Evolutionary conservation across 2,113 vertebrate species (phyloP).

Genomic region (Hassar affinis): DNA sequence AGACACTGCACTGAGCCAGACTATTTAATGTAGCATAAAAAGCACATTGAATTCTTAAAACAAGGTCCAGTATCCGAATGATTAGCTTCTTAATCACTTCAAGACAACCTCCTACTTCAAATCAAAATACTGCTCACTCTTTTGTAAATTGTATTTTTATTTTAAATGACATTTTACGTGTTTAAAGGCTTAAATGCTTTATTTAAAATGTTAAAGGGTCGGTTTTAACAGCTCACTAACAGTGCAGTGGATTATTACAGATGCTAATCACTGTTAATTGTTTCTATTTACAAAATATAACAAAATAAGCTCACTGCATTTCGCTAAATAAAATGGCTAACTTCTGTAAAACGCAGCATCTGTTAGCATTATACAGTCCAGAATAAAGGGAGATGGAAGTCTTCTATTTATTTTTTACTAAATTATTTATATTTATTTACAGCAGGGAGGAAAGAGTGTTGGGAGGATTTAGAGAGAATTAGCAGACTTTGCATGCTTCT

Average conservation of each 20-base stretch:
- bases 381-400: neutral
- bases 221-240: neutral
- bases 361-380: neutral
- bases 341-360: neutral
- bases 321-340: too few species aligned
- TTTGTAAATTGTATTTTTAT: too few species aligned
- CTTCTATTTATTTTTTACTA: neutral
- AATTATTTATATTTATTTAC: neutral
- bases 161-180: too few species aligned
- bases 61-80: too few species aligned
- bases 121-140: too few species aligned
- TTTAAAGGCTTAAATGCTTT: too few species aligned
- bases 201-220: neutral
- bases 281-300: neutral
- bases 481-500: slow-evolving; percentile 7
- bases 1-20: too few species aligned
- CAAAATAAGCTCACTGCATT: neutral
- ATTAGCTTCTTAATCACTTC: too few species aligned
- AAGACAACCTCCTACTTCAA: too few species aligned
- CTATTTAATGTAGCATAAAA: too few species aligned
- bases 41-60: too few species aligned
- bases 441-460: neutral
- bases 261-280: neutral
- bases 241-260: neutral
- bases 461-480: slow-evolving; percentile 25